Evolutionary conservation across 2,888 invertebrate genomes (phyloP), one percentile per base, ranked within the genome.

Genomic region (Psylliodes chrysocephalus): DNA sequence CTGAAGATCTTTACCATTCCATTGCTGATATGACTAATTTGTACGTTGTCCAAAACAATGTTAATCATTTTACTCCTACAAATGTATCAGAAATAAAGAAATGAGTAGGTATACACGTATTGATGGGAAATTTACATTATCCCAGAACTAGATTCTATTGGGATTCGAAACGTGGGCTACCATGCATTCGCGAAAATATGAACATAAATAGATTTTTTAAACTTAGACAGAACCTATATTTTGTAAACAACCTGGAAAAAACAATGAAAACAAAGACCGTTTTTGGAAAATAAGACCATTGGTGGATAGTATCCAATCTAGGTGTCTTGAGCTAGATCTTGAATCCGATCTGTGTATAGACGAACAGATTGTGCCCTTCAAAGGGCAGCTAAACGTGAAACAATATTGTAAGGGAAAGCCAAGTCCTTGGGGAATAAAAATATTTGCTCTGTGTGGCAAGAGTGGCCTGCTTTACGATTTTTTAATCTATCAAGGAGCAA

Each of bases 111-210:
- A 57, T 73, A 19, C 70, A 71, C 59, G 65, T 74, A 28, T 7
- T 65, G 8, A 72, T 73, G 66, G 72, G 75, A 33, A 71, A 67
- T 46, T 44, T 67, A n/a, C 64, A 68, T 53, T 73, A 71, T 59
- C 70, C 69, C 2, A 62, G 73, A 49, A 35, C 71, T 12, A 53
- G 51, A 28, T 63, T 55, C 59, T 73, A 72, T 44, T 73, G 72
- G 70, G 59, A 70, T 18, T 33, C 28, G 12, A 59, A 67, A 47
- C 59, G 71, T 12, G 8, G 22, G 10, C 51, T 73, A 28, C 63
- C 64, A n/a, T 15, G 66, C 10, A 66, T 72, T 19, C 30, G 64
- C n/a, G 59, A 71, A 10, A 66, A 35, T 19, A 73, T 73, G 71
- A 12, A 64, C 7, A 1, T 63, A 4, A 67, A 72, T 22, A 22